Base-by-base conservation (phyloP, 2,888 invertebrate genomes). In the Mesopsocus fuscifrons region DNA sequence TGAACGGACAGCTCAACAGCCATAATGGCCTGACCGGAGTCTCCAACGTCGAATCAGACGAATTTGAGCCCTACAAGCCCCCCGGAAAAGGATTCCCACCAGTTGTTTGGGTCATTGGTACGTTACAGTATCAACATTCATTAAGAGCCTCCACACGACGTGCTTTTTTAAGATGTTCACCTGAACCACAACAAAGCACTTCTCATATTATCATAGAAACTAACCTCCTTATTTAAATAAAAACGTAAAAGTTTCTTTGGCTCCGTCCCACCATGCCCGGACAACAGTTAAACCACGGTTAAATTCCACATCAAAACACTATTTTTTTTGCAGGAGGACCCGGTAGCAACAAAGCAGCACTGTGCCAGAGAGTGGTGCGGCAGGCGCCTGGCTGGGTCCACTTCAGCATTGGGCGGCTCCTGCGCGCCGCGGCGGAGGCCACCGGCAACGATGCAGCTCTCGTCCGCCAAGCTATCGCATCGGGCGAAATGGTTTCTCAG, bases 271-370 rank as follows among this genome's bases (percentile, higher is more conserved):
- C n/a, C n/a, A n/a, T n/a, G n/a, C n/a, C n/a, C n/a, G n/a, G n/a
- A n/a, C n/a, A n/a, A n/a, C n/a, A n/a, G n/a, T n/a, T n/a, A n/a
- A n/a, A n/a, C n/a, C n/a, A n/a, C n/a, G n/a, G n/a, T n/a, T n/a
- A n/a, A n/a, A n/a, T n/a, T n/a, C n/a, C n/a, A n/a, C n/a, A n/a
- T n/a, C n/a, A n/a, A n/a, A n/a, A n/a, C n/a, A n/a, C n/a, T n/a
- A n/a, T n/a, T n/a, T n/a, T n/a, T n/a, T n/a, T n/a, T n/a, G n/a
- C 51, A 67, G 87, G 89, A 8, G 91, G 91, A 1, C 91, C 91
- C 0, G 91, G 91, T 42, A 88, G 87, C 57, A 88, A 89, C 58
- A 92, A 92, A 59, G 79, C 81, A 1, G 65, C 71, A 1, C 64
- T 89, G 23, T 88, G 88, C 59, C 67, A 74, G 45, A 73, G 76